Conservation (phyloP, 1,140 invertebrate genomes). For the Zaprionus capensis region DNA sequence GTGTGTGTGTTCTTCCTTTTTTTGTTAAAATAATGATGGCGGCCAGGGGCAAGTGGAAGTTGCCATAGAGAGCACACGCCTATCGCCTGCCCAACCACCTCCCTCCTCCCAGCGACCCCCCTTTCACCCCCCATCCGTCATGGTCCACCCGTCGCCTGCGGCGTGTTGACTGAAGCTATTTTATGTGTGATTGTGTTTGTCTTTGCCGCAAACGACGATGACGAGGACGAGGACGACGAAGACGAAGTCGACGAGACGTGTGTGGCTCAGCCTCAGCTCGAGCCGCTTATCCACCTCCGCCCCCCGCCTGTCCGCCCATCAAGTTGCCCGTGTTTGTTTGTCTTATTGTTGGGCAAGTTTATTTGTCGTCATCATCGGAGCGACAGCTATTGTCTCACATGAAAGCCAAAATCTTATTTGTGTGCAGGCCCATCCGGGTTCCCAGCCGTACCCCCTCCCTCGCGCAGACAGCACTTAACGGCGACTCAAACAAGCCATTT, state of each 20-base stretch:
- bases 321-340: conserved; percentile 26
- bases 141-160: conserved; percentile 8
- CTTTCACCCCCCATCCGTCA: not conserved
- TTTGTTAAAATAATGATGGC: conserved; percentile 6
- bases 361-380: conserved; percentile 37
- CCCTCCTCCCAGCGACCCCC: not conserved
- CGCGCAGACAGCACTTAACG: conserved; percentile 30
- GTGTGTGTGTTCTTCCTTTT: conserved; percentile 1
- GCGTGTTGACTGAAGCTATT: conserved; percentile 54
- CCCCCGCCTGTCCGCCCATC: not conserved
- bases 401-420: conserved; percentile 56
- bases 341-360: conserved; percentile 50
- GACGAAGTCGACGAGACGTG: not conserved
- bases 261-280: not conserved
- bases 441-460: not conserved
- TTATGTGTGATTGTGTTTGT: conserved; percentile 68
- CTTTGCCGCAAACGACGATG: conserved; percentile 52
- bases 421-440: conserved; percentile 11
- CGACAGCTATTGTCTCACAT: conserved; percentile 31
- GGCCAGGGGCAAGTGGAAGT: conserved; percentile 3
- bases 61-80: not conserved
- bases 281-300: conserved; percentile 12
- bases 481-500: conserved; percentile 47
- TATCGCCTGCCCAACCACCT: not conserved
- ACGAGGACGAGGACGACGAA: not conserved